These are phyloP conservation scores for Atherinomorus stipes DNA, from an alignment of 2,113 vertebrate genomes.

Conservation along the genomic window DNA sequence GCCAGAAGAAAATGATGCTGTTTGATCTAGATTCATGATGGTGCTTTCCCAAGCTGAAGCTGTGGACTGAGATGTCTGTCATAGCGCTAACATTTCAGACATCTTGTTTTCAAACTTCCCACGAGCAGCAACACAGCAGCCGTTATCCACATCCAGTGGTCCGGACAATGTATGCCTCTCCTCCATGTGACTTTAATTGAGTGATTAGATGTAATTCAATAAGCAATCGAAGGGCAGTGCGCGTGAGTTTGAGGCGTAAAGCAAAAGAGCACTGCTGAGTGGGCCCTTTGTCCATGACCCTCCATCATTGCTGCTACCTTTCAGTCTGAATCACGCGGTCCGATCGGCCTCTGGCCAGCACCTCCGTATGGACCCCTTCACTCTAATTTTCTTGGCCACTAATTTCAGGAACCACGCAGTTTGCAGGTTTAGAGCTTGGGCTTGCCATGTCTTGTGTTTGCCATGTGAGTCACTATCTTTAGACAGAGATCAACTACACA, in stretches of 20 bases:
- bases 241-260: conserved; percentile 82
- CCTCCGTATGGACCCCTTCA: conserved; percentile 50
- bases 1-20: not conserved
- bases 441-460: conserved; percentile 65
- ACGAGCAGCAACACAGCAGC: conserved; percentile 72
- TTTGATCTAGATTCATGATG: conserved; percentile 35
- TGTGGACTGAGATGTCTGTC: conserved; percentile 27
- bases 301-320: conserved; percentile 72
- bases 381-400: conserved; percentile 61
- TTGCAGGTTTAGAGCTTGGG: conserved; percentile 54
- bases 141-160: conserved; percentile 68
- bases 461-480: conserved; percentile 76
- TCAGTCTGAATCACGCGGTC: conserved; percentile 72
- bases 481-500: conserved; percentile 41
- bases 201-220: conserved; percentile 84
- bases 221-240: conserved; percentile 79
- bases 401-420: conserved; percentile 61
- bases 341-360: conserved; percentile 63
- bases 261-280: conserved; percentile 78
- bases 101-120: conserved; percentile 77
- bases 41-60: conserved; percentile 46
- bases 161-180: conserved; percentile 60
- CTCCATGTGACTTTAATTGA: conserved; percentile 87
- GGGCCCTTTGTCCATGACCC: conserved; percentile 76
- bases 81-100: conserved; percentile 58